Percentiles rank a stretch among this genome's conserved stretches.
These are phyloP conservation scores for Melieria crassipennis DNA, from an alignment of 2,888 invertebrate species.

Conservation along the genomic window DNA sequence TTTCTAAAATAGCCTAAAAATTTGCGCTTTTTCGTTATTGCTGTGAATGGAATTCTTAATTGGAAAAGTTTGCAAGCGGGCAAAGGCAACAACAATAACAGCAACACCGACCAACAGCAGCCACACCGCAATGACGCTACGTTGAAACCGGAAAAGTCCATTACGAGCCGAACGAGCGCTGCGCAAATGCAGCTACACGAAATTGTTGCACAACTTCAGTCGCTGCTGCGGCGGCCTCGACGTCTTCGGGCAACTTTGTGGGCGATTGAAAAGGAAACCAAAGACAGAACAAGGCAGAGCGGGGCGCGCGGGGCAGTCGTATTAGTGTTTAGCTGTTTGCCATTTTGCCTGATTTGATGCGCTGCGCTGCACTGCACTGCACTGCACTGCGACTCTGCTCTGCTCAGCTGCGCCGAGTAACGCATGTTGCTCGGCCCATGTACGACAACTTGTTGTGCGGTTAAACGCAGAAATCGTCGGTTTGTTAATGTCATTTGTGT, in stretches of 20 bases:
- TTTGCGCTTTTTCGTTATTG: slow-evolving; percentile 12
- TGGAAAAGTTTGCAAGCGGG: slow-evolving; percentile 44
- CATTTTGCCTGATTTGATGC: slow-evolving; percentile 19
- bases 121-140: slow-evolving; percentile 32
- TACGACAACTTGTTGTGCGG: slow-evolving; percentile 49
- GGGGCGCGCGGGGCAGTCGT: not conserved
- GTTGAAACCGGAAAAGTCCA: slow-evolving; percentile 39
- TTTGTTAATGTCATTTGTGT: slow-evolving; percentile 44
- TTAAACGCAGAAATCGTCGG: slow-evolving; percentile 46
- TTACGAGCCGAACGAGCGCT: slow-evolving; percentile 32
- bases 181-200: slow-evolving; percentile 8
- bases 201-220: slow-evolving; percentile 15
- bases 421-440: slow-evolving; percentile 44
- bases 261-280: too few relatives aligned
- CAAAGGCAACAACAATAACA: slow-evolving; percentile 11
- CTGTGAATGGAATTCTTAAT: slow-evolving; percentile 44
- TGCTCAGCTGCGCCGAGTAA: not conserved
- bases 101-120: not conserved
- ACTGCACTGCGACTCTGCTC: not conserved
- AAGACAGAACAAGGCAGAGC: not conserved
- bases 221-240: not conserved
- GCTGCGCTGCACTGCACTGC: not conserved
- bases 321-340: not conserved
- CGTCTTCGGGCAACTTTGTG: too few relatives aligned
- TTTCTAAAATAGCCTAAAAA: slow-evolving; percentile 39